A percentile compares a stretch with the other conserved stretches of the same genome.
Evolutionary conservation across 2,113 vertebrate genomes (phyloP).

Genomic region (Lasiurus cinereus): DNA sequence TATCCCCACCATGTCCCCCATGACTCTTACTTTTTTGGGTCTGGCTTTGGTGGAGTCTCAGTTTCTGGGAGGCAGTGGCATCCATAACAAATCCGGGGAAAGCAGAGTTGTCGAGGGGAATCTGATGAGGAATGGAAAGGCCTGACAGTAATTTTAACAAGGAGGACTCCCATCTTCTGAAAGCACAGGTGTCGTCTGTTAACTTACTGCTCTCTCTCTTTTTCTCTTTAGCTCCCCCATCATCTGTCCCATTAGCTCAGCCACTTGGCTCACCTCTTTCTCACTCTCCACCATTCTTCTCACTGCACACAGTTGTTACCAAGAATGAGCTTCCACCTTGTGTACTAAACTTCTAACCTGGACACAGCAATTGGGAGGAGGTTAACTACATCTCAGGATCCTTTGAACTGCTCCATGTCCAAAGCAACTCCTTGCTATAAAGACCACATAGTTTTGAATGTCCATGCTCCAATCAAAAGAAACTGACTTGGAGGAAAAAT

Average conservation of each 20-base stretch:
- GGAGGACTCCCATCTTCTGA: background rate
- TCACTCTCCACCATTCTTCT: background rate
- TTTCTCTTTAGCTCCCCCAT: background rate
- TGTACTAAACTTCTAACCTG: constrained; percentile 72
- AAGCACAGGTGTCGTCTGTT: background rate
- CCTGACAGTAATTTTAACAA: background rate
- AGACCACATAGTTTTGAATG: constrained; percentile 83
- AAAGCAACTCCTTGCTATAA: constrained; percentile 74
- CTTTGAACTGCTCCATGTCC: constrained; percentile 74
- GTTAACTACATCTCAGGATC: constrained; percentile 75
- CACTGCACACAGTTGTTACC: background rate
- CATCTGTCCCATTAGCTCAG: background rate
- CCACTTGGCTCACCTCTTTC: background rate
- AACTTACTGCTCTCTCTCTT: background rate
- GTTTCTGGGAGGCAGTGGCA: constrained; percentile 48
- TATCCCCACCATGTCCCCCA: constrained; percentile 84
- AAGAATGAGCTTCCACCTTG: constrained; percentile 35
- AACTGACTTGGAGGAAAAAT: constrained; percentile 83
- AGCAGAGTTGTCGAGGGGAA: background rate
- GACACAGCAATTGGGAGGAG: constrained; percentile 50
- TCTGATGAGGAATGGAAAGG: background rate
- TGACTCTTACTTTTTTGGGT: background rate
- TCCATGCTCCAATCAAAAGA: constrained; percentile 79
- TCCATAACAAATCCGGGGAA: background rate
- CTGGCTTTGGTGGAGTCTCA: background rate